phyloP scores from a whole-genome alignment of 2,797 vertebrate genomes.

The Myripristis jacobus region DNA sequence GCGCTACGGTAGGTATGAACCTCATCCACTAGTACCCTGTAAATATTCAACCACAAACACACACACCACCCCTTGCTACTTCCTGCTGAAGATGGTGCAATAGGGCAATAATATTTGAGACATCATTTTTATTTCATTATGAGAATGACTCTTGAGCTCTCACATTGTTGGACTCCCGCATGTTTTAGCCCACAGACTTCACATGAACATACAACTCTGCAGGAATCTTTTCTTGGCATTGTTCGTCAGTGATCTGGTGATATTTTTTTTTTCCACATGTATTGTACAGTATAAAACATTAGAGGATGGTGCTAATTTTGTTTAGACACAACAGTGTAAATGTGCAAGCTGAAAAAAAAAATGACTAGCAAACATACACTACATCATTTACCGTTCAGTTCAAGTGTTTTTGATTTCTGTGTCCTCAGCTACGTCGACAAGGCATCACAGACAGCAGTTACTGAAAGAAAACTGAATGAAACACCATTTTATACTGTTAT shows the following conservation, averaged over 20 bases:
- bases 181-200: background rate
- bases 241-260: conserved; percentile 5
- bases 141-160: conserved; percentile 42
- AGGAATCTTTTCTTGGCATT: conserved; percentile 32
- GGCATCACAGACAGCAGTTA: conserved; percentile 65
- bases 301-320: conserved; percentile 58
- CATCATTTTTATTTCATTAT: conserved; percentile 64
- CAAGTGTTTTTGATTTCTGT: conserved; percentile 46
- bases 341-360: conserved; percentile 68
- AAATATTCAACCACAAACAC: background rate
- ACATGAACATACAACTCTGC: conserved; percentile 28
- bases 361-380: conserved; percentile 56
- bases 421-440: conserved; percentile 63
- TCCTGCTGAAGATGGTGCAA: background rate
- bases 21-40: background rate
- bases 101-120: conserved; percentile 7
- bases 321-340: conserved; percentile 69
- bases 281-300: conserved; percentile 71
- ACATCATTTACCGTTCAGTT: conserved; percentile 45
- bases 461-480: conserved; percentile 36
- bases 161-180: conserved; percentile 38
- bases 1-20: too few species aligned
- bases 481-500: conserved; percentile 57
- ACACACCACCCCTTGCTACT: too few species aligned
- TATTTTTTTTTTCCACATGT: conserved; percentile 34